These are phyloP conservation scores for Bubo bubo DNA, from an alignment of 2,113 vertebrate genomes.

Conservation along the genomic window DNA sequence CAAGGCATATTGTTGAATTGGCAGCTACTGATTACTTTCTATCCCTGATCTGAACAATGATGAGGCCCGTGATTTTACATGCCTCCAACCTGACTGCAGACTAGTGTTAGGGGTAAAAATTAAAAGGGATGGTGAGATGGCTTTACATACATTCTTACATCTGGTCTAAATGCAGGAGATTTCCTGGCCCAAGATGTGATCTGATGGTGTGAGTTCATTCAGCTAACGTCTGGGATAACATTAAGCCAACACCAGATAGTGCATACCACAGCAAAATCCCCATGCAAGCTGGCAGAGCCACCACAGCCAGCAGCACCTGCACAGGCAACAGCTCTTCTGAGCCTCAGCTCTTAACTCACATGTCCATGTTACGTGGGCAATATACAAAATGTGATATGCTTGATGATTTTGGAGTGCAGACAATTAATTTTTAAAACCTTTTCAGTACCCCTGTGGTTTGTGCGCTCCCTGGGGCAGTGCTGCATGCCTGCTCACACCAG, in stretches of 20 bases:
- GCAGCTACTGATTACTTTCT: not conserved
- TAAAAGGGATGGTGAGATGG: not conserved
- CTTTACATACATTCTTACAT: not conserved
- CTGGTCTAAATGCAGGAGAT: not conserved
- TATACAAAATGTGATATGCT: not conserved
- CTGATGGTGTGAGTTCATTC: not conserved
- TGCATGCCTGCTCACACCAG: not conserved
- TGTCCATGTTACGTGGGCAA: not conserved
- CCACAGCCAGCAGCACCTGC: not conserved
- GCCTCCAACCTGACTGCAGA: not conserved
- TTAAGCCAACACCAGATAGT: not conserved
- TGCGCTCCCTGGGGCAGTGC: accelerated
- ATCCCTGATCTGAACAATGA: not conserved
- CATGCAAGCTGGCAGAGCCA: not conserved
- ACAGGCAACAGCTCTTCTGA: not conserved
- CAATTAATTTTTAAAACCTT: not conserved
- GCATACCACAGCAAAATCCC: not conserved
- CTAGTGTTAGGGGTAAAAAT: not conserved
- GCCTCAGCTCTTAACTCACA: too few relatives aligned
- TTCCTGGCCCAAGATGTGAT: not conserved
- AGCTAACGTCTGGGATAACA: not conserved
- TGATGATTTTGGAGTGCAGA: not conserved
- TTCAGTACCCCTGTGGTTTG: not conserved
- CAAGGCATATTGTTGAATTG: not conserved
- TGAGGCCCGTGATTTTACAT: not conserved